These are phyloP conservation scores for Chorisops tibialis DNA, from an alignment of 2,888 invertebrate genomes.

Conservation along the genomic window DNA sequence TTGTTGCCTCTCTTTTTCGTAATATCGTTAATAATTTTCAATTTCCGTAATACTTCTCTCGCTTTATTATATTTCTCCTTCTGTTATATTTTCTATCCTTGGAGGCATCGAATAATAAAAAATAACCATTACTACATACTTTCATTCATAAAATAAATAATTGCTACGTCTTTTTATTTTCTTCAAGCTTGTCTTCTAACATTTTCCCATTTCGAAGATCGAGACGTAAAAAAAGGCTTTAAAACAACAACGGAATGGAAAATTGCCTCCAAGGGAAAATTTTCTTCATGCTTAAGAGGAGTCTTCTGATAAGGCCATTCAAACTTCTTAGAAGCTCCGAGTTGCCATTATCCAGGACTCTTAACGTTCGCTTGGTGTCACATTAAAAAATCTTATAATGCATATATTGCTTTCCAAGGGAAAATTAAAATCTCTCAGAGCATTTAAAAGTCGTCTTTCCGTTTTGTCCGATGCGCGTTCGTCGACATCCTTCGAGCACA, in stretches of 20 bases:
- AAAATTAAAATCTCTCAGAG: slow-evolving; percentile 29
- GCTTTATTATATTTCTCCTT: too few species aligned
- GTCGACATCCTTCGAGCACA: slow-evolving; percentile 13
- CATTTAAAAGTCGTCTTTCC: slow-evolving; percentile 19
- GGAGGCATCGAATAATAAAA: too few species aligned
- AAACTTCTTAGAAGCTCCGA: slow-evolving; percentile 17
- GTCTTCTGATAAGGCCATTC: slow-evolving; percentile 23
- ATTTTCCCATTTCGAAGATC: too few species aligned
- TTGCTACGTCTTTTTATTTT: too few species aligned
- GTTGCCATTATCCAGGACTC: slow-evolving; percentile 17
- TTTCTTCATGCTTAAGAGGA: slow-evolving; percentile 24
- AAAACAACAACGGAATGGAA: slow-evolving; percentile 13
- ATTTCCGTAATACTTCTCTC: too few species aligned
- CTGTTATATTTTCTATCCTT: too few species aligned
- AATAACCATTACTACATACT: too few species aligned
- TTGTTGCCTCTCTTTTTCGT: too few species aligned
- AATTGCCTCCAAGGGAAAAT: slow-evolving; percentile 29
- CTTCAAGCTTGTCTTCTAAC: too few species aligned
- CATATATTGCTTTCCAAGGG: slow-evolving; percentile 30
- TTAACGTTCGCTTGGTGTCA: slow-evolving; percentile 29
- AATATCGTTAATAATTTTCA: too few species aligned
- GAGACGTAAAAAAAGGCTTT: slow-evolving; percentile 25
- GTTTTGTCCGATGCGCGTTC: neutral
- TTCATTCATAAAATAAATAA: too few species aligned
- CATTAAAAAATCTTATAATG: slow-evolving; percentile 30